These are phyloP conservation scores for Lepisosteus oculatus DNA, from an alignment of 2,113 vertebrate species.

Conservation along the genomic window DNA sequence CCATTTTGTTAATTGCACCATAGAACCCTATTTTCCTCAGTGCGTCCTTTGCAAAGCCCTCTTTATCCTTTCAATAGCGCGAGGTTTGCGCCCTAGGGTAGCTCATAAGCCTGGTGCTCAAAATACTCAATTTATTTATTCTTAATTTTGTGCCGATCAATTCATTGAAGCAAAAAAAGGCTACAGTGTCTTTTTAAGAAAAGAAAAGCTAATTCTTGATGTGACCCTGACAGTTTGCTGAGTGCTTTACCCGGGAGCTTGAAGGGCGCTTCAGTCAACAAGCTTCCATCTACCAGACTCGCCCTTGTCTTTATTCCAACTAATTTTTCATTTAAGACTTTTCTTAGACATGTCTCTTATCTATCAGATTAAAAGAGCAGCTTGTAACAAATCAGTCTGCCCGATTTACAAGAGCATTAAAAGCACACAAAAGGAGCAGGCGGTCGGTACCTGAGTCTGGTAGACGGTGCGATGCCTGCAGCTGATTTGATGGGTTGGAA, in stretches of 20 bases:
- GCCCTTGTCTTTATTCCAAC: slow-evolving; percentile 99
- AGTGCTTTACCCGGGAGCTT: slow-evolving; percentile 91
- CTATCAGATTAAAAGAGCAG: slow-evolving; percentile 99
- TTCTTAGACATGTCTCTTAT: slow-evolving; percentile 99
- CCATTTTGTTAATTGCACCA: slow-evolving; percentile 99
- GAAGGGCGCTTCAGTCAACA: slow-evolving; percentile 98
- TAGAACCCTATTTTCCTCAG: slow-evolving; percentile 87
- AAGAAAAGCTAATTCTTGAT: slow-evolving; percentile 99
- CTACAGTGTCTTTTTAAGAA: slow-evolving; percentile 98
- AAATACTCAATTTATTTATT: slow-evolving; percentile 99
- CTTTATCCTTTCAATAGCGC: slow-evolving; percentile 94
- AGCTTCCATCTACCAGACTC: slow-evolving; percentile 98
- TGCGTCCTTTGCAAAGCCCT: slow-evolving; percentile 89
- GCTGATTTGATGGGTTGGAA: slow-evolving; percentile 99
- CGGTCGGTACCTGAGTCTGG: slow-evolving; percentile 99
- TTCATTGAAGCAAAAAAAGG: slow-evolving; percentile 99
- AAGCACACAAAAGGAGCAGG: slow-evolving; percentile 98
- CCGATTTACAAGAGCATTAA: slow-evolving; percentile 99
- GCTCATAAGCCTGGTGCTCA: slow-evolving; percentile 92
- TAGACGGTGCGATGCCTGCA: slow-evolving; percentile 96
- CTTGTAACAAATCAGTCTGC: slow-evolving; percentile 99
- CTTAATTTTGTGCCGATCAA: slow-evolving; percentile 99
- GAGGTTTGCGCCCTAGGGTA: slow-evolving; percentile 95
- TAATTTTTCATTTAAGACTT: slow-evolving; percentile 99
- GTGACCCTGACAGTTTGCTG: slow-evolving; percentile 98